Conservation (phyloP, 2,113 vertebrate species). For the Hydrochoerus hydrochaeris region DNA sequence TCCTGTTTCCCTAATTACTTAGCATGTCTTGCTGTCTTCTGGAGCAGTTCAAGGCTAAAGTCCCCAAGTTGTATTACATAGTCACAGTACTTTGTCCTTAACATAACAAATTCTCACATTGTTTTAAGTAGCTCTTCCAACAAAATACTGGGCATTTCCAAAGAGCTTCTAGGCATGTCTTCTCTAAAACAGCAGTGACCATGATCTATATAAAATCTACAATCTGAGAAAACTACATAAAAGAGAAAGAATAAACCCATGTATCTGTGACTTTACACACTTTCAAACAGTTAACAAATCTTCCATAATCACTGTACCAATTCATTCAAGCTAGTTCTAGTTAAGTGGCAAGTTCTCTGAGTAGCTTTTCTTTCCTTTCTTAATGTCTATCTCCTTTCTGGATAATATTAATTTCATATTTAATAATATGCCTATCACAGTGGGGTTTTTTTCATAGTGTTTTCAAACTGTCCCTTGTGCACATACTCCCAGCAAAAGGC, state of each 20-base stretch:
- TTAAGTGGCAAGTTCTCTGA: neutral
- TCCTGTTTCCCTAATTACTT: neutral
- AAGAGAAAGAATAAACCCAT: neutral
- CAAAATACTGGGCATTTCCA: neutral
- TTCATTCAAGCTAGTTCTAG: conserved; percentile 7
- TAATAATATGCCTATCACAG: neutral
- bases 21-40: neutral
- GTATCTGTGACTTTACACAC: neutral
- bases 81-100: neutral
- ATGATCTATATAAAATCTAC: neutral
- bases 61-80: neutral
- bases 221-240: neutral
- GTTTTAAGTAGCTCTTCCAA: conserved; percentile 6
- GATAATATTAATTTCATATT: neutral
- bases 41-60: neutral
- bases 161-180: neutral
- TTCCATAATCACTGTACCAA: conserved; percentile 8
- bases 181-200: neutral
- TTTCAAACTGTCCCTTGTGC: neutral
- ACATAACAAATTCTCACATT: neutral
- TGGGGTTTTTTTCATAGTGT: neutral
- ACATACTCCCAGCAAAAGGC: conserved; percentile 10
- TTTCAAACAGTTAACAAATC: neutral
- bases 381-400: neutral
- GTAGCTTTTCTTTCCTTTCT: neutral